Evolutionary conservation across 2,113 vertebrate genomes (phyloP), one percentile per base, ranked within the genome.

Genomic region (Osmerus mordax): DNA sequence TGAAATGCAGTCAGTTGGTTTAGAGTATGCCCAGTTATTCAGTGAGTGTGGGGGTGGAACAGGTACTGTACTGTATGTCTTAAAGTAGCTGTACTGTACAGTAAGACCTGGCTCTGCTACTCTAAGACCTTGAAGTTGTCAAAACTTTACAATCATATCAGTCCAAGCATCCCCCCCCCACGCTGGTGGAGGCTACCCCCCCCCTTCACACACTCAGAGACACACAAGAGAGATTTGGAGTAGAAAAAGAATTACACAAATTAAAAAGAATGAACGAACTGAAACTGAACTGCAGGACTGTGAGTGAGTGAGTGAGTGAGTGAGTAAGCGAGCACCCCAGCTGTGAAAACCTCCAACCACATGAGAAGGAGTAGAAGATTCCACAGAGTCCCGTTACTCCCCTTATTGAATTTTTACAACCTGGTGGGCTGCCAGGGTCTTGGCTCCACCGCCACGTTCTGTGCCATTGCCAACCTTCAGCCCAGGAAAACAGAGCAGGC

Each of bases 321-420:
- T 47, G 41, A 47, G 32, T 47, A 2, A 47, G 41, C 53, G 47
- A 47, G 60, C 67, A 72, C 69, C 72, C 66, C 77, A 81, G 79
- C 84, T 82, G 79, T 81, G 83, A 86, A 87, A 86, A 83, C 79
- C 80, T 84, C 81, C 70, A 74, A 81, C 77, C 83, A 85, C 81
- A 86, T 79, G 75, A 86, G 76, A 80, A 68, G 67, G 76, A 79
- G 73, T 66, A 72, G 80, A 60, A 83, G 77, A 85, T 81, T 84
- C 74, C 83, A 84, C 51, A 28, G 78, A 77, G 84, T 84, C 83
- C 81, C 72, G 60, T 83, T 86, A 74, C 79, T 87, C 77, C 69
- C 80, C 81, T 83, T 84, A 84, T 69, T 86, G 82, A 82, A 83
- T 82, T 85, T 87, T 87, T 85, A 84, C 83, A 78, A 82, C 78